Base-by-base conservation (phyloP, 2,888 invertebrate species). In the Melinaea marsaeus region DNA sequence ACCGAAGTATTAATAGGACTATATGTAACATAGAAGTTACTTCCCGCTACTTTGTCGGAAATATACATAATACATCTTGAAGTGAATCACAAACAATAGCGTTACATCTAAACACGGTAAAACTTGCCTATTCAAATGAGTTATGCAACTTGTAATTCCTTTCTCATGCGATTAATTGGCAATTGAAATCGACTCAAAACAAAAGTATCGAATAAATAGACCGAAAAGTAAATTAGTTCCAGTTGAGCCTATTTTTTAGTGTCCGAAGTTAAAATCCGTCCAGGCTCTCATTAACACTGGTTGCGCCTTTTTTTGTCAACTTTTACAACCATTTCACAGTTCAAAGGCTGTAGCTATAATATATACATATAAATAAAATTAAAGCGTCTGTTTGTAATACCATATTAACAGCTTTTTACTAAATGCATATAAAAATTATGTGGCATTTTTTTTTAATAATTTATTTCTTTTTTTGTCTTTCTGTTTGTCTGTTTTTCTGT, bases 71-170 rank as follows among this genome's bases (percentile, higher is more conserved):
- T 51, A 4, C 32, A 51, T 51, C 51, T 51, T n/a, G 6, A 51
- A 32, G 32, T 51, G 51, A 2, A 42, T 42, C 32, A 11, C 51
- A 51, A 32, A 51, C 51, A 51, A 51, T 51, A 51, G 51, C 51
- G 32, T 51, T 51, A 51, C 51, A 11, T 51, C 22, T 32, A 51
- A 32, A 51, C 32, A 32, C 51, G 51, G 32, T 7, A 45, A 55
- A 81, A 81, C 80, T 81, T 75, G 73, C 72, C 71, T 71, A 72
- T 75, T 75, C 72, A 74, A 73, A 75, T 75, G 66, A 70, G 57
- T 75, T 75, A 68, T 64, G 69, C 61, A 74, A 72, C 58, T 22
- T 35, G 22, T 58, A 65, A 60, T 68, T 58, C 68, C 72, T 72
- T 76, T 74, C 74, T 69, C 70, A 70, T 56, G 61, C 67, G 69